Percentiles rank a stretch among this genome's conserved stretches.
Conservation (phyloP, 2,113 vertebrate genomes). For the Rhineura floridana region DNA sequence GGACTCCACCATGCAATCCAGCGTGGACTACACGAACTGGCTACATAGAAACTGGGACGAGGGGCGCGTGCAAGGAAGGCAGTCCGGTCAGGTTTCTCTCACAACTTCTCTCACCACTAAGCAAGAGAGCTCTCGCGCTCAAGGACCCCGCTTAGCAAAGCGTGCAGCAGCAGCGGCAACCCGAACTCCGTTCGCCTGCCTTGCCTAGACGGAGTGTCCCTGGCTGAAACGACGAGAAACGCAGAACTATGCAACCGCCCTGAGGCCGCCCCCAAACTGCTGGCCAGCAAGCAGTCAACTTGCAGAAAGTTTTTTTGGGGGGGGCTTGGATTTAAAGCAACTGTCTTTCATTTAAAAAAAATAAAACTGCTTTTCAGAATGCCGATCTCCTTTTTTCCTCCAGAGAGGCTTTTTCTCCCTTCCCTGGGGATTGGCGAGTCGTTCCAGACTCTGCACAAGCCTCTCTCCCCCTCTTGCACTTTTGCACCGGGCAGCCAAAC, state of each 20-base stretch:
- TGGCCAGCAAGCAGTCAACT: not conserved
- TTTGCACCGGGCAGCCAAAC: slow-evolving; percentile 1
- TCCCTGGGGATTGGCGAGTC: not conserved
- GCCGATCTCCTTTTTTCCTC: not conserved
- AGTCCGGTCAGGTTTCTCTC: too few relatives aligned
- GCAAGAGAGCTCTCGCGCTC: not conserved
- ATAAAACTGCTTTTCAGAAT: too few relatives aligned
- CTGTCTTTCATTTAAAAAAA: not conserved
- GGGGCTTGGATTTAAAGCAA: not conserved
- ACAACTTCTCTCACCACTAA: not conserved
- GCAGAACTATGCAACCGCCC: not conserved
- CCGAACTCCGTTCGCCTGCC: not conserved
- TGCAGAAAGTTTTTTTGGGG: not conserved
- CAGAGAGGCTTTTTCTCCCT: too few relatives aligned
- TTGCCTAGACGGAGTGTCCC: not conserved
- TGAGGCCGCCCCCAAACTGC: not conserved
- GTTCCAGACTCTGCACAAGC: not conserved
- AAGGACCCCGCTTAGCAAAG: not conserved
- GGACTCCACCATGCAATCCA: not conserved
- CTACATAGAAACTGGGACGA: not conserved
- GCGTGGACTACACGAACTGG: not conserved
- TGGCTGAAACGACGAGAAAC: not conserved
- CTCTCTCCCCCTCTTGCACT: not conserved
- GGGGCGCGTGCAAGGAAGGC: accelerated
- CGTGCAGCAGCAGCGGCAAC: not conserved